Base-by-base conservation (phyloP, 1,140 invertebrate species). In the Carcinoscorpius rotundicauda region DNA sequence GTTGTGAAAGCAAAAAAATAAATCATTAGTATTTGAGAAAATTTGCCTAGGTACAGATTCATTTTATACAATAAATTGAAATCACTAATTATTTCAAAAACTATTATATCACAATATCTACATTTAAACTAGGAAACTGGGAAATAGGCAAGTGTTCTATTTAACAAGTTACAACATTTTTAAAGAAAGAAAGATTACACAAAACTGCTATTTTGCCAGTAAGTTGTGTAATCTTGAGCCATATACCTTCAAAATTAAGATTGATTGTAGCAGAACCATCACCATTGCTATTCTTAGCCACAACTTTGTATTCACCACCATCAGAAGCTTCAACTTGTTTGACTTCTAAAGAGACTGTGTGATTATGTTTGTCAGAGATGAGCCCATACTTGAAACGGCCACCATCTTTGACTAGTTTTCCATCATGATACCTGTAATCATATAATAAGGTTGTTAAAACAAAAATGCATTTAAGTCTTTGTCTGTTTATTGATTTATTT, bases 211-310 rank as follows among this genome's bases (percentile, higher is more conserved):
- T 60, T 60, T 50, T 60, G 59, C 29, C 59, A 60, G 29, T 8
- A 55, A 8, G 8, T 55, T 9, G 51, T 29, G 48, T 49, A 60
- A 49, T 9, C 8, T 55, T 55, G n/a, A 55, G 8, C n/a, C 8
- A 9, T 91, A 70, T 91, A 70, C 87, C 88, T 80, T 93, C 89
- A 78, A 95, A 94, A 81, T 96, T 97, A 11, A 98, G 81, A 81
- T 95, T 97, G 75, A 98, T 95, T 68, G 91, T 94, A 58, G 95
- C 91, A 56, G 87, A 85, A 62, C 91, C 91, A 79, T 93, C 88
- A 67, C 95, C 95, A 71, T 89, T 85, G 74, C 86, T 87, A 79
- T 97, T 98, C 80, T 85, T 91, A 58, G 93, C 94, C 11, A 90
- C 81, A 64, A 91, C 93, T 76, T 86, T 89, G 79, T 98, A 98